Percentiles rank a stretch among this genome's conserved stretches.
phyloP scores from a whole-genome alignment of 2,888 invertebrate species.

The Neoascia interrupta region DNA sequence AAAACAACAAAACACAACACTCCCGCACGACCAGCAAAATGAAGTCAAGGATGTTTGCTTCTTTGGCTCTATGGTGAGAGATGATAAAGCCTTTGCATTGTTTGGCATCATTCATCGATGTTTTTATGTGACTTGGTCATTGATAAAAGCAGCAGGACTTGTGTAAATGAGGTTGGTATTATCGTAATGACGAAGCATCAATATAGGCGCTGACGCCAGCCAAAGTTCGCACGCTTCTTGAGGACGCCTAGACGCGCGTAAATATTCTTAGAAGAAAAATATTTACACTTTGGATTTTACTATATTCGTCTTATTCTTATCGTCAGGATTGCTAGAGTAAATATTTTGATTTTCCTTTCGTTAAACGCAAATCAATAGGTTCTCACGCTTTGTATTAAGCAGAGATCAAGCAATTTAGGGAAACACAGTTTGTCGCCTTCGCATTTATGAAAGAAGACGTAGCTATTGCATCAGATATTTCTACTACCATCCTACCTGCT shows the following conservation, averaged over 20 bases:
- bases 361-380: slow-evolving; percentile 10
- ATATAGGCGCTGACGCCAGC: slow-evolving; percentile 24
- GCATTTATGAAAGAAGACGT: too few relatives aligned
- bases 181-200: slow-evolving; percentile 8
- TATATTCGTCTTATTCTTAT: slow-evolving; percentile 3
- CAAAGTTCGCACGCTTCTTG: slow-evolving; percentile 38
- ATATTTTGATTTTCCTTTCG: slow-evolving; percentile 21
- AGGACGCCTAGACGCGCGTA: background rate
- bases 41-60: slow-evolving; percentile 56
- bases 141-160: slow-evolving; percentile 37
- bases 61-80: slow-evolving; percentile 5
- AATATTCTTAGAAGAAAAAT: slow-evolving; percentile 29
- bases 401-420: too few relatives aligned
- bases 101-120: background rate
- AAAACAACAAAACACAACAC: slow-evolving; percentile 22
- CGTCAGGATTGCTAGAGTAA: background rate
- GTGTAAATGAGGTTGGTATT: background rate
- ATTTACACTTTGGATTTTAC: slow-evolving; percentile 27
- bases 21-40: slow-evolving; percentile 4
- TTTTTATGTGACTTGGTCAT: background rate
- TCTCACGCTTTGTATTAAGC: slow-evolving; percentile 2
- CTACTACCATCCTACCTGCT: too few relatives aligned
- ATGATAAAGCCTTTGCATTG: slow-evolving; percentile 34
- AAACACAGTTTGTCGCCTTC: too few relatives aligned
- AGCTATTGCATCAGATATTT: too few relatives aligned